These are phyloP conservation scores for Morone chrysops DNA, from an alignment of 2,113 vertebrate genomes.

Conservation along the genomic window DNA sequence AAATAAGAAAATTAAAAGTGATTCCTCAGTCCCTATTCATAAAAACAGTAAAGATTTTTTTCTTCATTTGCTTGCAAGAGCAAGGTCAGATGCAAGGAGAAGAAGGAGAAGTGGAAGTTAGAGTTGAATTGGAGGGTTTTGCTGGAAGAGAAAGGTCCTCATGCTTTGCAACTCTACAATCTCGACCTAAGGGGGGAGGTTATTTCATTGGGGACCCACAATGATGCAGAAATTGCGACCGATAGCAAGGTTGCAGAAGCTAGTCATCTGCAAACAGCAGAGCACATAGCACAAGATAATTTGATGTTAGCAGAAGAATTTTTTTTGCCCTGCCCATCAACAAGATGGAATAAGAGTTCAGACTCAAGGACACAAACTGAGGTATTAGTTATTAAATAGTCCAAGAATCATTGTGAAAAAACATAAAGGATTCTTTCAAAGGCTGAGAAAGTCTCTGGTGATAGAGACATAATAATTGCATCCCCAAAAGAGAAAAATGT, in stretches of 20 bases:
- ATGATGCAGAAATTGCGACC: background rate
- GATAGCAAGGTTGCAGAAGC: background rate
- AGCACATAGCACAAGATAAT: background rate
- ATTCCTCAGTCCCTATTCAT: conserved; percentile 3
- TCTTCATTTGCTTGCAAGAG: background rate
- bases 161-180: background rate
- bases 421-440: background rate
- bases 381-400: background rate
- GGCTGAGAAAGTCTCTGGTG: background rate
- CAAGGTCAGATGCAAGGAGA: background rate
- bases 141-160: background rate
- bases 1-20: background rate
- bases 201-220: background rate
- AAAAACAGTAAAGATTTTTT: background rate
- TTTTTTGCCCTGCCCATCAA: background rate
- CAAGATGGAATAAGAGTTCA: background rate
- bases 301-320: background rate
- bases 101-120: background rate
- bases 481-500: background rate
- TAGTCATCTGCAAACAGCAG: conserved; percentile 8
- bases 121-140: conserved; percentile 2
- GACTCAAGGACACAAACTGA: background rate
- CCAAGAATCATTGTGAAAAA: background rate
- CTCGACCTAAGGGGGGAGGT: background rate
- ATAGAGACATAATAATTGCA: background rate